Evolutionary conservation across 2,797 vertebrate species (phyloP), one percentile per base, ranked within the genome.

Genomic region (Tauraco hartlaubi): DNA sequence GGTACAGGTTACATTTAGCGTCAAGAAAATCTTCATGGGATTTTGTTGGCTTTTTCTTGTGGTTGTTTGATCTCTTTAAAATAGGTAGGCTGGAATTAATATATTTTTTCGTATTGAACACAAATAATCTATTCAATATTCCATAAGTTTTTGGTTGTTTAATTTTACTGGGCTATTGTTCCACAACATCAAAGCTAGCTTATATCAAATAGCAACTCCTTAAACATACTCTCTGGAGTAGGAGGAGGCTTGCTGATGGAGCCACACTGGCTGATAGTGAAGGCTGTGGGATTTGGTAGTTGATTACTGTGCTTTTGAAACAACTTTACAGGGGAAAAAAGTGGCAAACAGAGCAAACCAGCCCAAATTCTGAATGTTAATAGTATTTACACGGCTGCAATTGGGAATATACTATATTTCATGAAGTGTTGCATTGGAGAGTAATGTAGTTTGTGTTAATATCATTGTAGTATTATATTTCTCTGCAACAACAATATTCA

Each of bases 111-210:
- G 7, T 81, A 15, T 69, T 39, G 71, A 84, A 74, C 29, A 83
- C 58, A 91, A 76, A 87, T 72, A 69, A 79, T 83, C 35, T 73
- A 17, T 41, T 26, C 73, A 61, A 31, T 72, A 54, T 93, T 96
- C 68, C 23, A 5, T 59, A 67, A 9, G 21, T 55, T 73, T 89
- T 77, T 61, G 39, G 46, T 56, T 84, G 41, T 66, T 76, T 93
- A 31, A 76, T 95, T 90, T 92, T 90, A 68, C 49, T 75, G 28
- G 35, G 51, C 43, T 95, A n/a, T 75, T 93, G 49, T 91, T 90
- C 29, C 37, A 64, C 48, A 92, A 18, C 23, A 59, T 92, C 66
- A 94, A 84, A 87, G 43, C 54, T 62, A 56, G 41, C 21, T 91
- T 79, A 44, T 68, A 55, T 76, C 39, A 85, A 88, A 77, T 35